A percentile compares a stretch with the other conserved stretches of the same genome.
phyloP scores from a whole-genome alignment of 2,888 invertebrate species.

The Platycnemis pennipes region DNA sequence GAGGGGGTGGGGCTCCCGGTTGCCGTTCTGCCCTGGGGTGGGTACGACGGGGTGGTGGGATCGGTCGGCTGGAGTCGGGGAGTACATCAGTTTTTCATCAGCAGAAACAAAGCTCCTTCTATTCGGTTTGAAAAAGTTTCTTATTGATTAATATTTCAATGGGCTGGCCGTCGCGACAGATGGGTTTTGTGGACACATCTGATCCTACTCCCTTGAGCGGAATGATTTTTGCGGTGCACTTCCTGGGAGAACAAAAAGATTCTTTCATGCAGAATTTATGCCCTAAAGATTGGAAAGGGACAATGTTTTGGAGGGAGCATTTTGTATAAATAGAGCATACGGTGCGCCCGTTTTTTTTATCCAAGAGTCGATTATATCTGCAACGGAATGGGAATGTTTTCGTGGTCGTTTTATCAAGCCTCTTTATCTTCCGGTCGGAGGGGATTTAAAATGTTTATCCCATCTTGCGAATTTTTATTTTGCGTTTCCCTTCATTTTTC shows the following conservation, averaged over 20 bases:
- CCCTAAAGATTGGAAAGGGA: constrained; percentile 44
- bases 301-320: constrained; percentile 48
- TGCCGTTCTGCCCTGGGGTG: background rate
- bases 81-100: constrained; percentile 59
- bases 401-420: background rate
- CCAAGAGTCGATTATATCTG: constrained; percentile 31
- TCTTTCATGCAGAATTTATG: constrained; percentile 68
- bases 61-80: background rate
- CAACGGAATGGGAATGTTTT: constrained; percentile 2
- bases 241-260: constrained; percentile 63
- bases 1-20: background rate
- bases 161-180: constrained; percentile 59
- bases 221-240: constrained; percentile 62
- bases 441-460: constrained; percentile 16
- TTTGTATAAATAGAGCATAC: constrained; percentile 61
- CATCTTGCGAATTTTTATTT: background rate
- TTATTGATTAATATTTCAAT: constrained; percentile 67
- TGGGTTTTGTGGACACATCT: constrained; percentile 63
- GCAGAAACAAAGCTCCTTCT: constrained; percentile 68
- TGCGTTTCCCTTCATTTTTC: background rate
- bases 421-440: background rate
- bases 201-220: constrained; percentile 51
- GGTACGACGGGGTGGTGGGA: background rate
- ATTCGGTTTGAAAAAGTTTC: constrained; percentile 57
- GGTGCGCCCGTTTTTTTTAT: background rate